Evolutionary conservation across 2,888 invertebrate genomes (phyloP).

Genomic region (Cheilosia vernalis): DNA sequence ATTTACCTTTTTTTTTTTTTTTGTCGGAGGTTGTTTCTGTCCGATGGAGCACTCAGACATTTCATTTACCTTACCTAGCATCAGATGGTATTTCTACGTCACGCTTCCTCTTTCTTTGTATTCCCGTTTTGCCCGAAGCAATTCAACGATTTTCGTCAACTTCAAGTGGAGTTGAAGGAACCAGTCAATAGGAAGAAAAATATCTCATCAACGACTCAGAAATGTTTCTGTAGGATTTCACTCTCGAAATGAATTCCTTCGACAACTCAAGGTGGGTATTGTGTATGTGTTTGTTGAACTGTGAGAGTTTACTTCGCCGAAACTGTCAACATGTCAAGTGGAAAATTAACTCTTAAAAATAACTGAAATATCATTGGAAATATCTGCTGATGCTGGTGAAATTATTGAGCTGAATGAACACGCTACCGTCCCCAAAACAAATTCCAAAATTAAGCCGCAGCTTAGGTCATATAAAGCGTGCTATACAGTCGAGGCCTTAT

Average conservation of each 20-base stretch:
- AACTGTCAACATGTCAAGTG: neutral
- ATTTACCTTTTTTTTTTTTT: no score
- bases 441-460: neutral
- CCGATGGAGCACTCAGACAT: no score
- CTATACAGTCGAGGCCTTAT: no score
- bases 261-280: no score
- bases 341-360: neutral
- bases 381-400: neutral
- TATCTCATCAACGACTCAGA: slow-evolving; percentile 17
- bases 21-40: no score
- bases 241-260: neutral
- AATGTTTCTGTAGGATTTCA: slow-evolving; percentile 7
- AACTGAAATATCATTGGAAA: neutral
- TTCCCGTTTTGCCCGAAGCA: slow-evolving; percentile 7
- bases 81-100: neutral
- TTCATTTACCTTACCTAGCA: neutral
- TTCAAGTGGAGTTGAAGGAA: neutral
- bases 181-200: neutral
- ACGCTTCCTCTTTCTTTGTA: slow-evolving; percentile 14
- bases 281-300: neutral
- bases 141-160: neutral
- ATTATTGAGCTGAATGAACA: neutral
- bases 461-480: no score
- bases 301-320: no score
- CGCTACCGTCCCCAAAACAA: neutral